phyloP scores from a whole-genome alignment of 2,113 vertebrate genomes.

The Sapajus apella region DNA sequence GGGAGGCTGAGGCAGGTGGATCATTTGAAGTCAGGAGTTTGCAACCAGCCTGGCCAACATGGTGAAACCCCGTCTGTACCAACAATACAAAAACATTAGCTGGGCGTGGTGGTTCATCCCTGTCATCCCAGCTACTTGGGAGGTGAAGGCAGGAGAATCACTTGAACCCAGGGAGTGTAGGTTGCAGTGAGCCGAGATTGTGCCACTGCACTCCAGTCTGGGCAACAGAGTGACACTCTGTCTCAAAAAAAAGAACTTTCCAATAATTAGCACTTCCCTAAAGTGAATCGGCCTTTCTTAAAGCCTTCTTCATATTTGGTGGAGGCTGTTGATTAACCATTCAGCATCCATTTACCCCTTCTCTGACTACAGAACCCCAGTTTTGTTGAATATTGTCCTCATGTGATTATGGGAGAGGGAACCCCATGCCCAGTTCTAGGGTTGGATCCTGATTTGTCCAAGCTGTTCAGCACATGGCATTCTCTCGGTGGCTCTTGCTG shows the following conservation, averaged over 20 bases:
- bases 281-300: not conserved
- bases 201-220: no score
- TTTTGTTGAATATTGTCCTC: slow-evolving; percentile 5
- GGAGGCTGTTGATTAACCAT: not conserved
- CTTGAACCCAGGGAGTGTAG: no score
- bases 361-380: not conserved
- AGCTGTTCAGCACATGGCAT: not conserved
- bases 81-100: no score
- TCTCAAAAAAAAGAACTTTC: not conserved
- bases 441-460: not conserved
- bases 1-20: no score
- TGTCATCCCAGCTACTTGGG: no score
- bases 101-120: no score
- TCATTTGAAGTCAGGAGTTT: no score
- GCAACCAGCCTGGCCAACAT: no score
- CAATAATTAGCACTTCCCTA: slow-evolving; percentile 3
- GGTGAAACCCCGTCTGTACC: no score
- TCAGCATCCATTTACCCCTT: not conserved
- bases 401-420: not conserved
- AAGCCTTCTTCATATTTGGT: not conserved
- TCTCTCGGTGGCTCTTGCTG: slow-evolving; percentile 1
- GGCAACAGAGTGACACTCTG: no score
- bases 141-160: no score
- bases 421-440: not conserved
- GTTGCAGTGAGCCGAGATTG: no score